Conservation (phyloP, 37 sponge, comb jelly and placozoan genomes). For the Lycopodina hypogea region DNA sequence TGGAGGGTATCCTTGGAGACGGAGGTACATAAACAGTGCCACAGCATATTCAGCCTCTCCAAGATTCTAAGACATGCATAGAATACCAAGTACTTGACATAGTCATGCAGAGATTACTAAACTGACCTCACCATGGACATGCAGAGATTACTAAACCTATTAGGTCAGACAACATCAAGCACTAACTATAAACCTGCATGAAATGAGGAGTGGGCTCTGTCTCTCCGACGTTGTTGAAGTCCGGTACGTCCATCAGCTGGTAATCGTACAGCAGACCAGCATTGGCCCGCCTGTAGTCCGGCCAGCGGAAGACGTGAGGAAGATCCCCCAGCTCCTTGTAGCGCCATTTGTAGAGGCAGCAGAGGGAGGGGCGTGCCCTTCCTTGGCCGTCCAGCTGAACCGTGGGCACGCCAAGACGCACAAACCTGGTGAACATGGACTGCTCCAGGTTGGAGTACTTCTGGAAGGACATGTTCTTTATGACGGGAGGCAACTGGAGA, state of each 20-base stretch:
- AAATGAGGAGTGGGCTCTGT: conserved; percentile 92
- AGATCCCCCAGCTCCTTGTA: conserved; percentile 84
- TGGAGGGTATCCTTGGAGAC: conserved; percentile 95
- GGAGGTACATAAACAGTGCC: conserved; percentile 96
- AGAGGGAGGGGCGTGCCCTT: conserved; percentile 84
- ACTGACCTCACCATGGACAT: not conserved
- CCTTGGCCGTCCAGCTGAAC: conserved; percentile 98
- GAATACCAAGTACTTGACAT: no score
- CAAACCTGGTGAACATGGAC: conserved; percentile 95
- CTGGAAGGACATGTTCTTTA: conserved; percentile 99
- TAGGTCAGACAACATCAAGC: not conserved
- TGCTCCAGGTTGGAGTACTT: conserved; percentile 99
- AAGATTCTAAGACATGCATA: conserved; percentile 70
- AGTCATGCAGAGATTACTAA: not conserved
- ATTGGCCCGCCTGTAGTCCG: conserved; percentile 84
- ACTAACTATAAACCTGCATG: conserved; percentile 61
- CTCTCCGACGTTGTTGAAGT: conserved; percentile 95
- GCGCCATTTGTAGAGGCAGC: conserved; percentile 92
- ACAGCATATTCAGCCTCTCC: conserved; percentile 98
- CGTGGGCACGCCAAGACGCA: conserved; percentile 93
- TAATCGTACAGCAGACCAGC: conserved; percentile 89
- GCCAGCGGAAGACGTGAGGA: conserved; percentile 73
- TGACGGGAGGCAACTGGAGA: conserved; percentile 94
- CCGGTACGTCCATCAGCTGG: conserved; percentile 94
- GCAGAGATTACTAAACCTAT: no score